Evolutionary conservation across 1,140 invertebrate species (phyloP).

Genomic region (Lanistes nyassanus): DNA sequence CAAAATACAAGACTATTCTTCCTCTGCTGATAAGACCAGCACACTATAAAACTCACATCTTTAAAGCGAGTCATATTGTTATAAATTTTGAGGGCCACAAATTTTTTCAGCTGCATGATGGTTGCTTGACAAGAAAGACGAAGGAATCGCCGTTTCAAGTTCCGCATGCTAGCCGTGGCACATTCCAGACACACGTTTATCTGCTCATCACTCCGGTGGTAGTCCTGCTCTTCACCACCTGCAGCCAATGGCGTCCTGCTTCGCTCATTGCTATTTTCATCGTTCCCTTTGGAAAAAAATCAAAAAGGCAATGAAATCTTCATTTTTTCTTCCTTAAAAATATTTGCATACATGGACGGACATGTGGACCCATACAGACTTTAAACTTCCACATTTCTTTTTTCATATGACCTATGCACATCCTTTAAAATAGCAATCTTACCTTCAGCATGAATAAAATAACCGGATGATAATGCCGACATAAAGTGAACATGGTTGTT

Average conservation of each 20-base stretch:
- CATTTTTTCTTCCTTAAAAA: background rate
- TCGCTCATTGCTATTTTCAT: constrained; percentile 39
- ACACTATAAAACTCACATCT: constrained; percentile 80
- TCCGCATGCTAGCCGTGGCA: constrained; percentile 50
- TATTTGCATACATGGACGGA: too few relatives aligned
- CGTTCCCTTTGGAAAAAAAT: constrained; percentile 19
- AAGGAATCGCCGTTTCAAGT: constrained; percentile 78
- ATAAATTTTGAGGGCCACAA: constrained; percentile 94
- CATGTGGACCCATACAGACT: too few relatives aligned
- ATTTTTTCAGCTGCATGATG: constrained; percentile 96
- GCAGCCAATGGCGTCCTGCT: constrained; percentile 30
- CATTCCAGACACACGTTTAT: constrained; percentile 65
- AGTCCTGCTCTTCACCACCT: constrained; percentile 75
- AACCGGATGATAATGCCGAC: too few relatives aligned
- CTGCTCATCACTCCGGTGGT: constrained; percentile 95
- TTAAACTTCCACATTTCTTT: too few relatives aligned
- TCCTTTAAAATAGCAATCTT: too few relatives aligned
- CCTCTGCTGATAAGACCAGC: too few relatives aligned
- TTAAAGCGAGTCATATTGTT: constrained; percentile 92
- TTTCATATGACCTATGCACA: too few relatives aligned
- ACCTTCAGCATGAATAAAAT: too few relatives aligned
- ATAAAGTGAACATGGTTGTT: too few relatives aligned
- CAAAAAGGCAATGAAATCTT: background rate
- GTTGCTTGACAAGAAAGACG: constrained; percentile 95
- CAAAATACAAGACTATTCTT: background rate